Evolutionary conservation across 2,113 vertebrate species (phyloP).

Genomic region (Ptychochromis oligacanthus): DNA sequence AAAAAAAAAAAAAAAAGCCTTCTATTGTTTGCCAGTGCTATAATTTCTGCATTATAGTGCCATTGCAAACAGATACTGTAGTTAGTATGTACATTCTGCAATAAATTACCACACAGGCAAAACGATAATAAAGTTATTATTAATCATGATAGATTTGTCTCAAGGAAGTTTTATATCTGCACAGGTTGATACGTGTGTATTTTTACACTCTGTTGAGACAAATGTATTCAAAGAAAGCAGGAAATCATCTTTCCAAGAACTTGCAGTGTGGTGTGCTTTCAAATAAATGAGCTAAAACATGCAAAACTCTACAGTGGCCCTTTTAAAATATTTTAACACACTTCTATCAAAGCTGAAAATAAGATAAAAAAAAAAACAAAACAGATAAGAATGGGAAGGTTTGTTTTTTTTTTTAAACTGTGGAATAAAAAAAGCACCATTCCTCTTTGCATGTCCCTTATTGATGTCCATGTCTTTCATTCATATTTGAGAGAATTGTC

Average conservation of each 20-base stretch:
- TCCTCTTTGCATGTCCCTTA: background rate
- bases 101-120: accelerated
- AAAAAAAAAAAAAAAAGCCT: background rate
- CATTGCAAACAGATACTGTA: background rate
- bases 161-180: background rate
- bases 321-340: background rate
- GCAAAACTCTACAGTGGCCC: background rate
- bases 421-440: background rate
- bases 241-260: background rate
- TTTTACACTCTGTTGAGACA: background rate
- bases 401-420: background rate
- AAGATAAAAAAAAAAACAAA: background rate
- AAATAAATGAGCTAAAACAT: background rate
- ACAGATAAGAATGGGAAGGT: background rate
- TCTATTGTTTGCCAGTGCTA: background rate
- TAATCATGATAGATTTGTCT: background rate
- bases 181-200: background rate
- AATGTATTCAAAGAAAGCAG: background rate
- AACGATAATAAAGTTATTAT: background rate
- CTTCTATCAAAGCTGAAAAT: background rate
- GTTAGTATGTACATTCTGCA: background rate
- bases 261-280: background rate
- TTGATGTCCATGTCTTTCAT: constrained; percentile 13
- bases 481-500: background rate
- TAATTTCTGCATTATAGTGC: accelerated